Conservation (phyloP, 2,113 vertebrate species). For the Pycnonotus jocosus region DNA sequence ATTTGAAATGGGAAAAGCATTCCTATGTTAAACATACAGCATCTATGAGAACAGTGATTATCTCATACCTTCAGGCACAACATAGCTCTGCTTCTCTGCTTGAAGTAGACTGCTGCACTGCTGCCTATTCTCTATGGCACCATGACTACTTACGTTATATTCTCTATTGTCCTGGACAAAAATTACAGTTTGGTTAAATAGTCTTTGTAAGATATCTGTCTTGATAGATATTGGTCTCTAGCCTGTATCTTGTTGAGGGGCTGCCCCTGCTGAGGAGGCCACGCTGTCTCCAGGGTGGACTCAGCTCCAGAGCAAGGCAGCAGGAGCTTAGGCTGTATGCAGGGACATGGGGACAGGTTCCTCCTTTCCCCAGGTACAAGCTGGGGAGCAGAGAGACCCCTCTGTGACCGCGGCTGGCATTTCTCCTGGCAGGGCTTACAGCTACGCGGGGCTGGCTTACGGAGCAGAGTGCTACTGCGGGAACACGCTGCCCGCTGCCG, state of each 20-base stretch:
- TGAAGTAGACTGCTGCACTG: background rate
- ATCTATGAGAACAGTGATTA: background rate
- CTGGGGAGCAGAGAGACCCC: accelerated
- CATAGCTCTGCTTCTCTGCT: background rate
- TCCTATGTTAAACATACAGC: background rate
- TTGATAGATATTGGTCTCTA: background rate
- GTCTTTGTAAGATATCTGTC: background rate
- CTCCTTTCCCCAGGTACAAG: accelerated
- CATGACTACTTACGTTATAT: background rate
- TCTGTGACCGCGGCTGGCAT: accelerated
- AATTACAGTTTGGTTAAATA: background rate
- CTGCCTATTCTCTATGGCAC: background rate
- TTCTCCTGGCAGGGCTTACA: conserved; percentile 76
- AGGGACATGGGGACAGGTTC: background rate
- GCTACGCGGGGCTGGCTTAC: conserved; percentile 85
- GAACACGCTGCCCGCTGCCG: conserved; percentile 73
- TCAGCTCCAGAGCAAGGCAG: accelerated
- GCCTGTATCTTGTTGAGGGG: too few relatives aligned
- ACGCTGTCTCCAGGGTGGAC: accelerated
- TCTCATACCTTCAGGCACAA: background rate
- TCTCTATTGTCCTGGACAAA: background rate
- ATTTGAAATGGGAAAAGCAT: background rate
- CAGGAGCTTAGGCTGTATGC: accelerated
- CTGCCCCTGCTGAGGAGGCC: background rate
- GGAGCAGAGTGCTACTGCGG: conserved; percentile 94